Conservation (phyloP, 2,113 vertebrate genomes). For the Rutilus rutilus region DNA sequence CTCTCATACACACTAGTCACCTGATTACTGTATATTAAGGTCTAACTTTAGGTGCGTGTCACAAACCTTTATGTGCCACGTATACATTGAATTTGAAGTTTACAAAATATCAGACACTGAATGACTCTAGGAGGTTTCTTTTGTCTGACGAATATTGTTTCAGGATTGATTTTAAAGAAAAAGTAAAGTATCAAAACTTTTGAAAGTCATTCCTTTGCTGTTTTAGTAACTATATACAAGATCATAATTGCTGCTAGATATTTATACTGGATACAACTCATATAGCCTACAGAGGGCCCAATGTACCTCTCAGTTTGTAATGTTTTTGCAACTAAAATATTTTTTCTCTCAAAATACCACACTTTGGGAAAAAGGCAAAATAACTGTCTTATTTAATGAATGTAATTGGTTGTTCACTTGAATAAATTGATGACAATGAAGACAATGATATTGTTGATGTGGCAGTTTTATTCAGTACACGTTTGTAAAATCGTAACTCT, state of each 20-base stretch:
- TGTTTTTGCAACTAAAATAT: background rate
- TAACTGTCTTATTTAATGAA: background rate
- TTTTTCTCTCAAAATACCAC: background rate
- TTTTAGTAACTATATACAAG: slow-evolving; percentile 28
- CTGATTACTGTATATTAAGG: background rate
- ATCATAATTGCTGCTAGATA: slow-evolving; percentile 2
- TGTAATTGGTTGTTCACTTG: slow-evolving; percentile 9
- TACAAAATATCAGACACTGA: slow-evolving; percentile 12
- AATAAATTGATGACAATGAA: background rate
- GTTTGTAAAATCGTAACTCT: slow-evolving; percentile 11
- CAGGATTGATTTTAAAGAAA: background rate
- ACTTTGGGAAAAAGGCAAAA: background rate
- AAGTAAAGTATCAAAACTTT: slow-evolving; percentile 7
- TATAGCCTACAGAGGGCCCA: background rate
- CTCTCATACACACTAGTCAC: slow-evolving; percentile 17
- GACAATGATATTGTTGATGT: background rate
- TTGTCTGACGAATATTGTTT: background rate
- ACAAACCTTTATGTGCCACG: slow-evolving; percentile 3
- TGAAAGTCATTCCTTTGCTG: slow-evolving; percentile 26
- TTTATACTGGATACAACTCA: slow-evolving; percentile 6
- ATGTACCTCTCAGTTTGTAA: background rate
- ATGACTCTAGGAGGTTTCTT: background rate
- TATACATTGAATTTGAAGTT: slow-evolving; percentile 31
- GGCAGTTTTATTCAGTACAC: slow-evolving; percentile 8
- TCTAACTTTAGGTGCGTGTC: background rate